Base-by-base conservation (phyloP, 92 coral and sea anemone genomes). In the Nematostella vectensis region DNA sequence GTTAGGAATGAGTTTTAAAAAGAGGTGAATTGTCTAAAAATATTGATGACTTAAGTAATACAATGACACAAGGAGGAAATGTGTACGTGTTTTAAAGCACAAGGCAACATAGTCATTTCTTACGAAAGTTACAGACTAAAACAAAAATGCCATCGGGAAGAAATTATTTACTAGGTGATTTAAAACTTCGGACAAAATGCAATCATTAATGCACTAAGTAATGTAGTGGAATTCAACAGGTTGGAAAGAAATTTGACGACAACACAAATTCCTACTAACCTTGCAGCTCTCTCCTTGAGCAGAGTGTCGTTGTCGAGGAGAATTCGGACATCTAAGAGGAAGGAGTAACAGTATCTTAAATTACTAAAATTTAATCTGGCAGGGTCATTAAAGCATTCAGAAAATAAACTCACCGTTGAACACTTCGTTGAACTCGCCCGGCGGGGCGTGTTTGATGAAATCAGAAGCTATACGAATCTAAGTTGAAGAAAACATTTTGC, bases 391-490 rank as follows among this genome's bases (percentile, higher is more conserved):
- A 42, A 63, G 4, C 36, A 50, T 10, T 28, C 28, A 39, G 11
- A 48, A 53, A 27, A 38, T n/a, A 20, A 18, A 40, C 91, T 65
- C 62, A 93, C 99, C 99, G 66, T 87, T 93, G 62, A 93, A 93
- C 43, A 93, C 99, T 77, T 93, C 99, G 77, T 88, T 88, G 81
- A 93, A 93, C 72, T 93, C 99, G 53, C 99, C 99, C 62, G 99
- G 99, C 70, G 99, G 99, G 99, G 99, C 99, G 99, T 93, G 99
- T 93, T 93, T 93, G 77, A 93, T 93, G 77, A 93, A 93, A 76
- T 93, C 89, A 47, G 96, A 74, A 69, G 99, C 96, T 64, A 93
- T 93, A 71, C 94, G 88, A 66, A 87, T 87, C 99, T 93, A 56
- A 43, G 55, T 50, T 58, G 22, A 25, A 67, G 56, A 57, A 69